Conservation (phyloP, 2,113 vertebrate species). For the Gyps fulvus region DNA sequence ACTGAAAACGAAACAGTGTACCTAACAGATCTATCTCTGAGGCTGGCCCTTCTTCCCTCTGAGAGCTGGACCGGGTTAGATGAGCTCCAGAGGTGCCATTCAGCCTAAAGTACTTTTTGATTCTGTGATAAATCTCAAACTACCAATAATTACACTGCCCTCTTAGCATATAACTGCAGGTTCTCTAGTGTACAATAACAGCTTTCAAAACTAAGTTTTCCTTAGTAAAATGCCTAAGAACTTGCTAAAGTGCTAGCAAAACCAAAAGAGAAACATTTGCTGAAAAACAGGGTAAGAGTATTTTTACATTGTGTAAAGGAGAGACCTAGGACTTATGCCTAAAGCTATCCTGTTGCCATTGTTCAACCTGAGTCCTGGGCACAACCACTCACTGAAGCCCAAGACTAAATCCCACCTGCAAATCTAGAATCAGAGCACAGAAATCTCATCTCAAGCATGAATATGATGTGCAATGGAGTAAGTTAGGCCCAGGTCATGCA, state of each 20-base stretch:
- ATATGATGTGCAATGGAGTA: background rate
- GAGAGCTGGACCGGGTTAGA: background rate
- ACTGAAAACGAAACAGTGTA: background rate
- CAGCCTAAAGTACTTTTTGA: background rate
- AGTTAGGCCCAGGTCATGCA: background rate
- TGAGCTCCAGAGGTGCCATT: background rate
- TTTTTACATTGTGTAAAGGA: background rate
- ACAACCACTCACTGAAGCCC: background rate
- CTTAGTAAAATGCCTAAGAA: background rate
- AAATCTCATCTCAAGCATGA: background rate
- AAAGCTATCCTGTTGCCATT: background rate
- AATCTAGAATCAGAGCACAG: background rate
- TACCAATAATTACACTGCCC: rapidly evolving
- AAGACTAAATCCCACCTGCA: background rate
- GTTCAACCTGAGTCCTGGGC: background rate
- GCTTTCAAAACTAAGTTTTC: background rate
- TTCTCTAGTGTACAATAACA: background rate
- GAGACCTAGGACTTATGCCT: background rate
- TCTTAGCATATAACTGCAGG: background rate
- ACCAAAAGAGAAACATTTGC: background rate
- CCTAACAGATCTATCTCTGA: background rate
- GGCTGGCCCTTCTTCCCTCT: background rate
- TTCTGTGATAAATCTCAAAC: background rate
- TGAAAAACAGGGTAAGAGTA: background rate
- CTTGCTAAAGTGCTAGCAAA: background rate